These are phyloP conservation scores for Tangara arthus DNA, from an alignment of 2,797 vertebrate species.

Conservation along the genomic window DNA sequence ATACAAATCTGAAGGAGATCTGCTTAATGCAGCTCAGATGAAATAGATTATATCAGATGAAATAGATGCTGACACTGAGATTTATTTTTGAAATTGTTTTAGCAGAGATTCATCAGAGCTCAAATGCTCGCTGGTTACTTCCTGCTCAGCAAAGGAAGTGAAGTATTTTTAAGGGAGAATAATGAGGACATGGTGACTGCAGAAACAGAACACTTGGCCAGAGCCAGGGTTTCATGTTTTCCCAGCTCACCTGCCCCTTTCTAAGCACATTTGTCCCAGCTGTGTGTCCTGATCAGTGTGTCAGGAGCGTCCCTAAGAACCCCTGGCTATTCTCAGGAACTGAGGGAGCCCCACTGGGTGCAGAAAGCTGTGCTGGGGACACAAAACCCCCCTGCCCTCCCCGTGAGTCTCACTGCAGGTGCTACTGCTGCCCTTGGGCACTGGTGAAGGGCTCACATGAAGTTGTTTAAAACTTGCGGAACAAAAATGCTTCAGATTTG, in stretches of 20 bases:
- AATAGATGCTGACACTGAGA: neutral
- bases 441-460: rapidly evolving
- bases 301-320: neutral
- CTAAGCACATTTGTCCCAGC: neutral
- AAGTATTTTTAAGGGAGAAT: neutral
- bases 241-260: neutral
- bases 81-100: neutral
- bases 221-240: neutral
- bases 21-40: neutral
- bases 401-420: rapidly evolving
- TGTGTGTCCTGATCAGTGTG: neutral
- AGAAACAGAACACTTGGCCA: neutral
- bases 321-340: rapidly evolving
- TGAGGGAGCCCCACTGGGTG: neutral
- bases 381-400: rapidly evolving
- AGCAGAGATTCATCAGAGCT: neutral
- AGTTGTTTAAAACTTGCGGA: neutral
- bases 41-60: neutral
- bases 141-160: neutral
- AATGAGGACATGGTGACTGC: neutral
- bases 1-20: neutral
- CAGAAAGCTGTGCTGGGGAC: neutral
- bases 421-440: neutral
- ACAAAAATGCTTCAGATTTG: neutral
- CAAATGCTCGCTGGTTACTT: rapidly evolving